Base-by-base conservation (phyloP, 2,113 vertebrate genomes). In the Holacanthus passer region DNA sequence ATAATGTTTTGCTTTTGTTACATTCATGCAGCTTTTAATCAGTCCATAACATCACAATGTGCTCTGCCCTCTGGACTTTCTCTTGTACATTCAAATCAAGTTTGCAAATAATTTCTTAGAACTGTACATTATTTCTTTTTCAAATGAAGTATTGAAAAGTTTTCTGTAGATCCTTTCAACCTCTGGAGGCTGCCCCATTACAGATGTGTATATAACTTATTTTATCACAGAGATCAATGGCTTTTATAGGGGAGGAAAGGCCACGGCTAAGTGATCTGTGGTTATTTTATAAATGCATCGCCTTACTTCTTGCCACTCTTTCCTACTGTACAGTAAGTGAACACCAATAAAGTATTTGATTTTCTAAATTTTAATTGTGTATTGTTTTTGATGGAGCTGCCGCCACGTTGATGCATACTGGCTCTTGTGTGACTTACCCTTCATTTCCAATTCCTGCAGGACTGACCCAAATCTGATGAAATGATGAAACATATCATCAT, bases 271-370 rank as follows among this genome's bases (percentile, higher is more conserved):
- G 3, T 20, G 14, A 29, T 43, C 45, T 66, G 63, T 47, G 77
- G 32, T 66, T 29, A 7, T 78, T 88, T 83, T 53, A 68, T 70
- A 65, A 60, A 67, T 50, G n/a, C 19, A 0, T 8, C 1, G 53
- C 82, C 78, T 90, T 88, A 72, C 43, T 59, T 22, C 70, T 68
- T 79, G 72, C 70, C 80, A 81, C 20, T 76, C 67, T 84, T 84
- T 91, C 83, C 85, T 83, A 53, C 39, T 29, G 20, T 43, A 31
- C 58, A 11, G 4, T 22, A 73, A 73, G 50, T 82, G 45, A 63
- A 86, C n/a, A 66, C 73, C 70, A 89, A 88, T 91, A 85, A 91
- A 88, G 14, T 53, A 56, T 78, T 14, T 41, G 31, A 70, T 79
- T 90, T 79, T 86, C 14, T 27, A 32, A 10, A 48, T 43, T 73